These are phyloP conservation scores for Crocidura indochinensis DNA, from an alignment of 2,797 vertebrate genomes.

Conservation along the genomic window DNA sequence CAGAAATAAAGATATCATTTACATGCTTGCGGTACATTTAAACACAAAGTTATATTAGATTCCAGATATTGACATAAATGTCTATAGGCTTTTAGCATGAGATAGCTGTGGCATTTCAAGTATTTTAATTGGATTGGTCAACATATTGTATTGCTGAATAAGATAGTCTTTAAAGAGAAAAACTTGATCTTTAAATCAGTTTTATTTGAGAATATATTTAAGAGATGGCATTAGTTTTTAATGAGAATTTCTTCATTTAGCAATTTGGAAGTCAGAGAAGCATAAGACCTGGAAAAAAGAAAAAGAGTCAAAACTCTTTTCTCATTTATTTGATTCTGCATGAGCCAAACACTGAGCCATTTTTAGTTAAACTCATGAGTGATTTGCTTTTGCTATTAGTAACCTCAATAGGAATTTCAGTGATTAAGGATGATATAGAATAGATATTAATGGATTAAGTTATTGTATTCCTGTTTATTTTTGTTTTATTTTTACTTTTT, in stretches of 20 bases:
- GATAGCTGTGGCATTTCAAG: background rate
- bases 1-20: too few species aligned
- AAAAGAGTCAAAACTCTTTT: background rate
- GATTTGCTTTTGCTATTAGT: slow-evolving; percentile 22
- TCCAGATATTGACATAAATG: background rate
- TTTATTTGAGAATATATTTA: background rate
- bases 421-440: background rate
- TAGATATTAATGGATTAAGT: too few species aligned
- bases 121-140: background rate
- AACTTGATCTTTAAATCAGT: background rate
- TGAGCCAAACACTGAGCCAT: background rate
- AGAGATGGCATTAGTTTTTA: background rate
- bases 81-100: background rate
- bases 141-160: background rate
- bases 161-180: background rate
- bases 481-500: background rate
- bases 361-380: background rate
- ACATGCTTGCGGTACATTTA: too few species aligned
- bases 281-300: background rate
- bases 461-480: background rate
- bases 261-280: background rate
- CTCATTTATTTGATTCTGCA: background rate
- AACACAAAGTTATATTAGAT: background rate
- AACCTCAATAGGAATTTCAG: slow-evolving; percentile 10
- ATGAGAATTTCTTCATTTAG: slow-evolving; percentile 4